These are phyloP conservation scores for Ceyx cyanopectus DNA, from an alignment of 2,113 vertebrate genomes.

Conservation along the genomic window DNA sequence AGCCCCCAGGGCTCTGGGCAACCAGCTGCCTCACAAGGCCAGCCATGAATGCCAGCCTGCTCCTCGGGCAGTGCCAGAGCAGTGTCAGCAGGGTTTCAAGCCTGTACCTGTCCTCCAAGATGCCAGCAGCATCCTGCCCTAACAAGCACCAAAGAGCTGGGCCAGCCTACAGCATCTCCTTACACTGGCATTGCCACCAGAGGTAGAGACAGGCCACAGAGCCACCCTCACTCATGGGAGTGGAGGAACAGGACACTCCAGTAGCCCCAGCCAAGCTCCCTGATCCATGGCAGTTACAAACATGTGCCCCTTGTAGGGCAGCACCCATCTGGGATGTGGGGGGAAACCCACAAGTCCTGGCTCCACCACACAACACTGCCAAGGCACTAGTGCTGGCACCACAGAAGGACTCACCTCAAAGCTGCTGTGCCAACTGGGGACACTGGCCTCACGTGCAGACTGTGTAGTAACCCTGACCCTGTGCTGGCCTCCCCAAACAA, in stretches of 20 bases:
- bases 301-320: background rate
- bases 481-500: background rate
- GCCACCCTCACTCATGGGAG: accelerated
- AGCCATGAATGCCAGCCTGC: background rate
- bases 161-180: background rate
- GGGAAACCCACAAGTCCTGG: background rate
- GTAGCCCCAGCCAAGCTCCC: background rate
- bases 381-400: accelerated
- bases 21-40: background rate
- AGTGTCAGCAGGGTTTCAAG: background rate
- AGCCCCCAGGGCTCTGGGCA: background rate
- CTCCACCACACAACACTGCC: background rate
- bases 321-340: background rate
- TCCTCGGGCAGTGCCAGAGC: background rate
- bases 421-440: accelerated
- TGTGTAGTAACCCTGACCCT: background rate
- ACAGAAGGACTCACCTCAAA: background rate
- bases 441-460: accelerated
- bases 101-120: background rate
- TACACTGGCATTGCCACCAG: accelerated
- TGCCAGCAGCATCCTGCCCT: background rate
- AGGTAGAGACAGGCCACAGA: background rate
- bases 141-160: background rate
- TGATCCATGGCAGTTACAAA: background rate
- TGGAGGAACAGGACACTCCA: background rate